These are phyloP conservation scores for Baryphthengus martii DNA, from an alignment of 2,113 vertebrate species.

Conservation along the genomic window DNA sequence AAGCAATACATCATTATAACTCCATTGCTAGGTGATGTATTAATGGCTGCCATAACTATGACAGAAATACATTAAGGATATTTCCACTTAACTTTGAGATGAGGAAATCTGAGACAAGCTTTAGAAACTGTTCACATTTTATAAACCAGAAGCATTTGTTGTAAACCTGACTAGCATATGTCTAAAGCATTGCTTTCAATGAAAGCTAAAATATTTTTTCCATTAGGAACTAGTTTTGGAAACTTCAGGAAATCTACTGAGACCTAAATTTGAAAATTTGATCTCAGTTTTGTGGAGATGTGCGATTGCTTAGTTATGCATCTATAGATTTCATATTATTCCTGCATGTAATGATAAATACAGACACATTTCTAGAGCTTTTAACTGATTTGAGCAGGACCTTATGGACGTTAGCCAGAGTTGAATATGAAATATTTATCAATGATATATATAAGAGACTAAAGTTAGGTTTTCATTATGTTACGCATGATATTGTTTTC, in stretches of 20 bases:
- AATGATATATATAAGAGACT: background rate
- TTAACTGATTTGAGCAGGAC: background rate
- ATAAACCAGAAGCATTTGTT: background rate
- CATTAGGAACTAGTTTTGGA: background rate
- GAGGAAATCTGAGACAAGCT: background rate
- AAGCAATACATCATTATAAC: slow-evolving; percentile 33
- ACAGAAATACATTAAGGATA: slow-evolving; percentile 42
- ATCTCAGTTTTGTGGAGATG: background rate
- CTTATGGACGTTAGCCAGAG: background rate
- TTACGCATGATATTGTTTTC: background rate
- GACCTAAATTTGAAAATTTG: background rate
- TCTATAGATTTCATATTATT: background rate
- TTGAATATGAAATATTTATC: background rate
- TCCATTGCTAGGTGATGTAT: slow-evolving; percentile 38
- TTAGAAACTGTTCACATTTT: background rate
- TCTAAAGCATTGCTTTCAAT: background rate
- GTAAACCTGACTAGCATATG: background rate
- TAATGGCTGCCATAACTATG: slow-evolving; percentile 15
- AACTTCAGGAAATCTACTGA: background rate
- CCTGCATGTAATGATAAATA: background rate
- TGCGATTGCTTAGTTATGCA: background rate
- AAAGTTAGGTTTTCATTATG: background rate
- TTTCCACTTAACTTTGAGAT: slow-evolving; percentile 10
- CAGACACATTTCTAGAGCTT: background rate
- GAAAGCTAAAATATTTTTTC: background rate